These are phyloP conservation scores for Onthophagus sagittarius DNA, from an alignment of 2,888 invertebrate genomes.

Conservation along the genomic window DNA sequence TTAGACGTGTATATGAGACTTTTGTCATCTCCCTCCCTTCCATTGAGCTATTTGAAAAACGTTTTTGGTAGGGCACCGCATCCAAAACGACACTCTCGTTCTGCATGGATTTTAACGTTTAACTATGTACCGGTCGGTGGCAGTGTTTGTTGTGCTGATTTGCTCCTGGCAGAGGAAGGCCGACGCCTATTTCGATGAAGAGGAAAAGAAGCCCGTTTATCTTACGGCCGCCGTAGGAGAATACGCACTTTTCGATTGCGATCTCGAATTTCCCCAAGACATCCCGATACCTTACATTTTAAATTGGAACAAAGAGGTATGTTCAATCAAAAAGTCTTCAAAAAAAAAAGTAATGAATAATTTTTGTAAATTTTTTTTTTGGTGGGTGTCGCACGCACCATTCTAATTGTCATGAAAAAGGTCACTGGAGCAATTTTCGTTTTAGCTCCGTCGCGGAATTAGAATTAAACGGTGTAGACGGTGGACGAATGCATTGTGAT, in stretches of 20 bases:
- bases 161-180: constrained; percentile 19
- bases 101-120: constrained; percentile 1
- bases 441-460: not conserved
- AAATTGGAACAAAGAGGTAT: constrained; percentile 87
- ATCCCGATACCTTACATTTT: constrained; percentile 81
- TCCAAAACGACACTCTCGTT: not conserved
- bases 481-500: not conserved
- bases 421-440: not conserved
- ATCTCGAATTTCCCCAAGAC: constrained; percentile 83
- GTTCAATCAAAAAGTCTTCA: constrained; percentile 35
- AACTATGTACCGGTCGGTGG: constrained; percentile 19
- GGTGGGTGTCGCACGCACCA: not conserved
- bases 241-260: constrained; percentile 75
- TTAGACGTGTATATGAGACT: not conserved
- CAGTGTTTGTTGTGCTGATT: constrained; percentile 23
- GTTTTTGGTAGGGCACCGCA: constrained; percentile 1
- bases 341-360: not conserved
- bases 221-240: constrained; percentile 70
- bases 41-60: not conserved
- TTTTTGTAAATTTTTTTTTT: not conserved
- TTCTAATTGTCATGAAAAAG: not conserved
- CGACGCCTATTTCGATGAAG: constrained; percentile 38
- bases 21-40: not conserved
- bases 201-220: constrained; percentile 42
- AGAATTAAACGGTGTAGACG: not conserved